phyloP scores from a whole-genome alignment of 2,888 invertebrate species.

The Sympetrum striolatum region DNA sequence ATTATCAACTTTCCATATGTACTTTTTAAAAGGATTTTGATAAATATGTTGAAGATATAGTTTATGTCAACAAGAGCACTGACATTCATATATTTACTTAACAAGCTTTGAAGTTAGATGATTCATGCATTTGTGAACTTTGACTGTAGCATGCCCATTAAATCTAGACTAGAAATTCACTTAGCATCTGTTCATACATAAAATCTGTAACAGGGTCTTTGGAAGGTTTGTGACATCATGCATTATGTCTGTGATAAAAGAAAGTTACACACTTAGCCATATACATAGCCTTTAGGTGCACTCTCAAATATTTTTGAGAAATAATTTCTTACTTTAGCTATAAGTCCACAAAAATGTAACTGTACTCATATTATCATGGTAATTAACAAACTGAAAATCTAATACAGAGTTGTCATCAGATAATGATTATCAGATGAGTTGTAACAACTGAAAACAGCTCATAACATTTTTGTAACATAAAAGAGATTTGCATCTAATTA shows the following conservation, averaged over 20 bases:
- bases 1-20: background rate
- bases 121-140: background rate
- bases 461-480: background rate
- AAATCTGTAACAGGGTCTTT: background rate
- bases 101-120: background rate
- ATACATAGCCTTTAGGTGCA: background rate
- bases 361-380: background rate
- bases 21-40: background rate
- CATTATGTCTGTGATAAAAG: constrained; percentile 22
- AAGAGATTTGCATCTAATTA: background rate
- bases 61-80: background rate
- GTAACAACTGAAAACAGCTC: background rate
- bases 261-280: background rate
- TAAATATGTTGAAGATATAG: background rate
- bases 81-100: background rate
- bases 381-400: background rate
- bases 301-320: constrained; percentile 8
- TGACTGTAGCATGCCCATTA: background rate
- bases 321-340: background rate
- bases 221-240: background rate
- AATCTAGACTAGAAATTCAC: background rate
- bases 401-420: background rate
- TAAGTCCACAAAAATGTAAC: background rate
- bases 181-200: background rate
- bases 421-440: background rate